phyloP scores from a whole-genome alignment of 1,140 invertebrate genomes.

The Tetramorium alpestre region DNA sequence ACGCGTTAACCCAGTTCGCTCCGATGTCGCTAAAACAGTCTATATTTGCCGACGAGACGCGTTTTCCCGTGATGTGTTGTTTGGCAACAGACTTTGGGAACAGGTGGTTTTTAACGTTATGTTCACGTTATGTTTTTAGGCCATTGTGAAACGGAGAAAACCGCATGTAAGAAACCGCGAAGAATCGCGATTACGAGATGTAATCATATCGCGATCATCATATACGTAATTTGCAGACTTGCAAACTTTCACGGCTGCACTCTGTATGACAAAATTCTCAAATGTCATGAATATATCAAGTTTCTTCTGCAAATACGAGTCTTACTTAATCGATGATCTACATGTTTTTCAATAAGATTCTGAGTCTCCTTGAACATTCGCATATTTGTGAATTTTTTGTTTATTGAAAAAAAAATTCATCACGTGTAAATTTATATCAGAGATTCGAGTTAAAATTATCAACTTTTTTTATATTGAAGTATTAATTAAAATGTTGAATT shows the following conservation, averaged over 20 bases:
- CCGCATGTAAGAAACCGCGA: neutral
- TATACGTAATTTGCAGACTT: neutral
- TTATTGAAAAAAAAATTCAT: neutral
- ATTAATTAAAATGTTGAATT: neutral
- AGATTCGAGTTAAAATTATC: neutral
- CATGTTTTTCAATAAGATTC: too few species aligned
- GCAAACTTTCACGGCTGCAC: neutral
- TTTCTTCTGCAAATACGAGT: neutral
- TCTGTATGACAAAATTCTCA: neutral
- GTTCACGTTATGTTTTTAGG: neutral
- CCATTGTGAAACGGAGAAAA: neutral
- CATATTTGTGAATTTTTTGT: neutral
- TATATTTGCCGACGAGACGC: neutral
- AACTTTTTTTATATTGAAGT: neutral
- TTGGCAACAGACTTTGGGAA: neutral
- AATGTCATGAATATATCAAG: neutral
- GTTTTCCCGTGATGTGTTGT: neutral
- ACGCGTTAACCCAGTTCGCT: constrained; percentile 63
- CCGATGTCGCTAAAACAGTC: constrained; percentile 4
- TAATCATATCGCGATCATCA: neutral
- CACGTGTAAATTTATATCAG: neutral
- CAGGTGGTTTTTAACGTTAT: constrained; percentile 24
- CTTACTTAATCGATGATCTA: neutral
- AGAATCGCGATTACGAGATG: neutral
- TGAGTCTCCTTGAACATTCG: neutral